Base-by-base conservation (phyloP, 1,140 invertebrate species). In the Hydropsyche tenuis region DNA sequence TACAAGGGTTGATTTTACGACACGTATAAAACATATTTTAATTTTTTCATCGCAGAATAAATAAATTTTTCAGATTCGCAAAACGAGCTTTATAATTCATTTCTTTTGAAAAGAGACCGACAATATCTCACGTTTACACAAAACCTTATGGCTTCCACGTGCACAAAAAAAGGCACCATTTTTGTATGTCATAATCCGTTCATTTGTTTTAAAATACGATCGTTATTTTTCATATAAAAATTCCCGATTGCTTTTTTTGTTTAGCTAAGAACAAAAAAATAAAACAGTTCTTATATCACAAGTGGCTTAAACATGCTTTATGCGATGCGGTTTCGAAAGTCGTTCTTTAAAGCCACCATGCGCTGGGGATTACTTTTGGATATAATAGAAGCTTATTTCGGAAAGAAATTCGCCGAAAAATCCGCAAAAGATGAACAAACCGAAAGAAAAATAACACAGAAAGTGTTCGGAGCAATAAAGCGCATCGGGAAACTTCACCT, bases 311-410 rank as follows among this genome's bases (percentile, higher is more conserved):
- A 12, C 14, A 25, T 60, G 23, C 23, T 60, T 60, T 60, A 60
- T 60, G 56, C 23, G 20, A 25, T 11, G 20, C 56, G 56, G 56
- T 60, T 60, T 60, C 23, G 56, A 23, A 60, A 60, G 56, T 60
- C 56, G 22, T 23, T 27, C 23, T 37, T 27, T 27, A 60, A 60
- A 23, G 20, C 20, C 56, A 60, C 56, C 56, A 25, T 14, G 14
- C 56, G 56, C 18, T 25, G 22, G 23, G 56, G 56, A 60, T 60
- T 60, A 60, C 56, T 60, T 60, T 23, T 23, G 56, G 56, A 60
- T 60, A 60, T 60, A 60, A 60, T 60, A 27, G 56, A 20, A 60
- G 56, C 56, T 60, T 60, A 60, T 60, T 20, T 20, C 16, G 9
- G 18, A 18, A 9, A 53, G 48, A 53, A 53, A 53, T 53, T 53